Percentiles rank a stretch among this genome's conserved stretches.
Conservation (phyloP, 2,113 vertebrate species). For the Pangasianodon gigas region DNA sequence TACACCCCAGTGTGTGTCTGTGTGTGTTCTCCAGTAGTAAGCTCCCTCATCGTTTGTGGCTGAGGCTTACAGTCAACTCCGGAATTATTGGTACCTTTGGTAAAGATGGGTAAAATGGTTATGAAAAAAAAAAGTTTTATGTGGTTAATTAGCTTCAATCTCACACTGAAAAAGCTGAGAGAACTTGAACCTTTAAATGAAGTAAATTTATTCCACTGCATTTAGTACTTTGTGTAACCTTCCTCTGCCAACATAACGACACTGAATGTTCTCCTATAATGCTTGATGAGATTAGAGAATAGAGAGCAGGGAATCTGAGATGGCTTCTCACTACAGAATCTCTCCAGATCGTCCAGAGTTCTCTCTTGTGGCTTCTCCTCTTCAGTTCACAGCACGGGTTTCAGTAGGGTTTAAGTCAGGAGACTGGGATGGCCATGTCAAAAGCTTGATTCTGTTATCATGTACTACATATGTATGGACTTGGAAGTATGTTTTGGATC, state of each 20-base stretch:
- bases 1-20: conserved; percentile 6
- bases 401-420: neutral
- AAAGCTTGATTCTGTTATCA: neutral
- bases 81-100: too few relatives aligned
- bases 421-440: neutral
- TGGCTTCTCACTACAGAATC: neutral
- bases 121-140: neutral
- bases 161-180: neutral
- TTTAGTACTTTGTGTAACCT: neutral
- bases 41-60: conserved; percentile 6
- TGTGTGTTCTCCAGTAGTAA: conserved; percentile 53
- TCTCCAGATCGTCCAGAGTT: neutral
- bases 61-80: neutral
- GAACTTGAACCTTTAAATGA: neutral
- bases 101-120: neutral
- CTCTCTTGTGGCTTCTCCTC: neutral
- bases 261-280: neutral
- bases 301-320: neutral
- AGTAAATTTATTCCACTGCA: neutral
- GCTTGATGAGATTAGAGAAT: neutral
- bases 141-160: neutral
- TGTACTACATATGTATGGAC: neutral
- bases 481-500: neutral
- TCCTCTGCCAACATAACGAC: neutral
- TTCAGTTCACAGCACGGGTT: neutral